Evolutionary conservation across 1,140 invertebrate genomes (phyloP), one percentile per base, ranked within the genome.

Genomic region (Drosophila parabipectinata): DNA sequence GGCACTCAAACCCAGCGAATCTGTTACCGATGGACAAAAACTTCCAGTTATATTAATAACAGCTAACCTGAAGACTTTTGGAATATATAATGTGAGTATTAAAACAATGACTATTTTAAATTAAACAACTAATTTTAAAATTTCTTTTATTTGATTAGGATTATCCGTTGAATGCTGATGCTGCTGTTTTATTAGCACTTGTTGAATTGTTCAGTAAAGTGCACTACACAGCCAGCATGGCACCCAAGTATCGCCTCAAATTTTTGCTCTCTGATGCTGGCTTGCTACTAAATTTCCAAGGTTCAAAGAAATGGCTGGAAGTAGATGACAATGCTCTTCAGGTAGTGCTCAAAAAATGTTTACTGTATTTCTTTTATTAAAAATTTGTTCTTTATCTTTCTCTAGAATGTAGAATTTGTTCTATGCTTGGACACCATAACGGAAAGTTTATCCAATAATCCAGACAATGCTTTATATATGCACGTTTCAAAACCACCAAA

Each of bases 401-500:
- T 64, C 57, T 57, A 97, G 94, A 97, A 98, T 91, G 95, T 96
- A 6, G 94, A 96, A 2, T 98, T 97, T 92, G 97, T 98, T 0
- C 93, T 99, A 60, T 99, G 98, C 90, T 92, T 99, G 56, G 99
- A 99, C 90, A 95, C 97, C 0, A 92, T 99, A 53, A 95, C 95
- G 0, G 93, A 95, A 0, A 94, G 92, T n/a, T 55, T 91, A 7
- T 41, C 62, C 14, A 78, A 93, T 24, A 93, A 93, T 52, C 44
- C 77, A 41, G 52, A 75, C 0, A 93, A 94, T 75, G 89, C 93
- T 0, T 91, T 99, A 1, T 95, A 96, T 71, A 95, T 99, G 90
- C 98, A 99, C 92, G 98, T 99, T 0, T 99, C 98, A 0, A 99
- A 99, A 92, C 97, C 97, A 5, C 98, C 98, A 1, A 97, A 96